These are phyloP conservation scores for Brachynemurus nebulosus DNA, from an alignment of 2,888 invertebrate species.

Conservation along the genomic window DNA sequence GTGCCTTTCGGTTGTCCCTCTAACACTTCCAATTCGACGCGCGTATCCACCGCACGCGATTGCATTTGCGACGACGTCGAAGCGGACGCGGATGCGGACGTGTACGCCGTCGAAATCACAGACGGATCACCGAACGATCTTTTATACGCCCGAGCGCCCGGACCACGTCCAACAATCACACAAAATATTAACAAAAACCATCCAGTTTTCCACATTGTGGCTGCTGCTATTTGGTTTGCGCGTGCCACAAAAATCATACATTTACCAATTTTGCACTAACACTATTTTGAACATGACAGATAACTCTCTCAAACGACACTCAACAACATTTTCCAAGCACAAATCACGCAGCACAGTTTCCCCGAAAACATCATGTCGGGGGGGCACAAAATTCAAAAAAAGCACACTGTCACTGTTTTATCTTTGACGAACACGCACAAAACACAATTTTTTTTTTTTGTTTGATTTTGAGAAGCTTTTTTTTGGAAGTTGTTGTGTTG, in stretches of 20 bases:
- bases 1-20: conserved; percentile 79
- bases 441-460: too few species aligned
- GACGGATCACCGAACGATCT: conserved; percentile 26
- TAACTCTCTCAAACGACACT: too few species aligned
- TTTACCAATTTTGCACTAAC: too few species aligned
- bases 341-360: too few species aligned
- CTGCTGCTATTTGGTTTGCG: too few species aligned
- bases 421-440: background rate
- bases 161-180: background rate
- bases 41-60: conserved; percentile 74
- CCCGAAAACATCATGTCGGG: too few species aligned
- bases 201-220: background rate
- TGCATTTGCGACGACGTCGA: conserved; percentile 54
- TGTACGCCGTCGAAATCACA: conserved; percentile 22
- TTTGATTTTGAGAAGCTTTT: too few species aligned
- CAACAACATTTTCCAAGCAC: too few species aligned
- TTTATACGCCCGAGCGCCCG: conserved; percentile 18
- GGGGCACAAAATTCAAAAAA: too few species aligned
- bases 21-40: conserved; percentile 70
- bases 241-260: too few species aligned
- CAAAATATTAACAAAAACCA: background rate
- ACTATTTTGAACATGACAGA: too few species aligned
- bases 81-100: background rate
- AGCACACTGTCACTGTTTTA: too few species aligned
- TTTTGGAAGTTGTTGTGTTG: background rate